A percentile compares a stretch with the other conserved stretches of the same genome.
These are phyloP conservation scores for Sericinus montela DNA, from an alignment of 2,888 invertebrate species.

Conservation along the genomic window DNA sequence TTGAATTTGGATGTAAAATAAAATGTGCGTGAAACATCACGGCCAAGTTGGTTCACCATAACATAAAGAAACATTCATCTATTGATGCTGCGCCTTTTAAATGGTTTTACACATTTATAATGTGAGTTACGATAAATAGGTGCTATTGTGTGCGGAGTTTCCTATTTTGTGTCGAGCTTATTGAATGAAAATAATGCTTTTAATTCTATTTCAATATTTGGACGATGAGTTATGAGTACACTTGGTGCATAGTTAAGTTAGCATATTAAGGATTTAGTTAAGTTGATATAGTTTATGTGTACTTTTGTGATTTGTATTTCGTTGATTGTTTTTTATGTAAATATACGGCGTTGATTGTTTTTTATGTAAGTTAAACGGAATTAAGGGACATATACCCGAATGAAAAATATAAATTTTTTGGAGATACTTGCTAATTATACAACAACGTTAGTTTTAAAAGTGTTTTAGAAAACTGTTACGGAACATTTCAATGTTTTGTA, in stretches of 20 bases:
- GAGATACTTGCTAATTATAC: no score
- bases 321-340: neutral
- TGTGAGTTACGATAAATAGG: slow-evolving; percentile 74
- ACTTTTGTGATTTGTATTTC: slow-evolving; percentile 1
- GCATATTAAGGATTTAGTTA: slow-evolving; percentile 22
- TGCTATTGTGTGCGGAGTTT: slow-evolving; percentile 55
- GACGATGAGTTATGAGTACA: slow-evolving; percentile 46
- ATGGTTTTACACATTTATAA: slow-evolving; percentile 79
- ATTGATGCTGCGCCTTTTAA: slow-evolving; percentile 75
- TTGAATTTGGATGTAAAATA: slow-evolving; percentile 52
- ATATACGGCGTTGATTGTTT: no score
- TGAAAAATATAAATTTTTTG: no score
- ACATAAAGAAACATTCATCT: slow-evolving; percentile 72
- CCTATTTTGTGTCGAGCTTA: slow-evolving; percentile 62
- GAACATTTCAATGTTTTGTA: no score
- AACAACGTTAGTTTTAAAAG: no score
- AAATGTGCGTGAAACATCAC: slow-evolving; percentile 76
- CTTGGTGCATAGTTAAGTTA: slow-evolving; percentile 29
- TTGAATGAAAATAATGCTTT: slow-evolving; percentile 75
- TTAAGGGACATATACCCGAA: no score
- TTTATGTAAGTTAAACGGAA: no score
- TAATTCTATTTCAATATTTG: slow-evolving; percentile 73
- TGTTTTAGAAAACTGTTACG: no score
- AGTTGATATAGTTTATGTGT: slow-evolving; percentile 11
- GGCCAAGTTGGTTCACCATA: slow-evolving; percentile 76